Percentiles rank a stretch among this genome's conserved stretches.
These are phyloP conservation scores for Drosophila pandora DNA, from an alignment of 1,140 invertebrate species.

Conservation along the genomic window DNA sequence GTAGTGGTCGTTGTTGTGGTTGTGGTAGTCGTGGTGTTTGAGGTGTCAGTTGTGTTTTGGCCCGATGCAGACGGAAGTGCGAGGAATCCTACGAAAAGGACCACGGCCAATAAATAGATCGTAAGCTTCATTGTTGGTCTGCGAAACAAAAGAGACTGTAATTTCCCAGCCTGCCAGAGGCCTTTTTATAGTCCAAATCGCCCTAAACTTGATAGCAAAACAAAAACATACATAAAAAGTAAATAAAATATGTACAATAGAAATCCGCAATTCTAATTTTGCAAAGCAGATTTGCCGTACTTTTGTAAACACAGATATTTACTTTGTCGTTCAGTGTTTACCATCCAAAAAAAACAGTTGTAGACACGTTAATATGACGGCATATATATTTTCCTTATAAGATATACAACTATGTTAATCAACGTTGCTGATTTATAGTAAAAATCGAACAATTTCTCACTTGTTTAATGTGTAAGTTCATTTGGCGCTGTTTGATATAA, in stretches of 20 bases:
- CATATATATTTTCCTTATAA: slow-evolving; percentile 44
- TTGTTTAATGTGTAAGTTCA: slow-evolving; percentile 70
- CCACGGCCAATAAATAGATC: slow-evolving; percentile 28
- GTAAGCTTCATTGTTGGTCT: slow-evolving; percentile 29
- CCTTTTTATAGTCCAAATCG: slow-evolving; percentile 18
- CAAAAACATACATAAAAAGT: slow-evolving; percentile 1
- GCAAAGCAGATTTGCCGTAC: slow-evolving; percentile 6
- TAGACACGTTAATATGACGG: slow-evolving; percentile 31
- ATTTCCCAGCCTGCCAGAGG: neutral
- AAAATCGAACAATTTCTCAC: slow-evolving; percentile 67
- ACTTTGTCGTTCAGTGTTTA: slow-evolving; percentile 8
- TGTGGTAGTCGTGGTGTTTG: slow-evolving; percentile 14
- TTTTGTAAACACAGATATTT: slow-evolving; percentile 5
- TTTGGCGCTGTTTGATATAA: slow-evolving; percentile 70
- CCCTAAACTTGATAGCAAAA: slow-evolving; percentile 3
- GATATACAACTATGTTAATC: slow-evolving; percentile 42
- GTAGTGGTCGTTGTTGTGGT: slow-evolving; percentile 12
- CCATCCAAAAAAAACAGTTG: slow-evolving; percentile 15
- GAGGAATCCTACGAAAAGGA: slow-evolving; percentile 24
- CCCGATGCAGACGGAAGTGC: slow-evolving; percentile 16
- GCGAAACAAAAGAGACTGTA: slow-evolving; percentile 5
- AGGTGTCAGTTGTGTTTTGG: slow-evolving; percentile 13
- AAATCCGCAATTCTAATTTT: slow-evolving; percentile 24
- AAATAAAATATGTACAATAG: slow-evolving; percentile 23
- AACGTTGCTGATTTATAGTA: slow-evolving; percentile 52